phyloP scores from a whole-genome alignment of 2,113 vertebrate species.

The Apus apus region DNA sequence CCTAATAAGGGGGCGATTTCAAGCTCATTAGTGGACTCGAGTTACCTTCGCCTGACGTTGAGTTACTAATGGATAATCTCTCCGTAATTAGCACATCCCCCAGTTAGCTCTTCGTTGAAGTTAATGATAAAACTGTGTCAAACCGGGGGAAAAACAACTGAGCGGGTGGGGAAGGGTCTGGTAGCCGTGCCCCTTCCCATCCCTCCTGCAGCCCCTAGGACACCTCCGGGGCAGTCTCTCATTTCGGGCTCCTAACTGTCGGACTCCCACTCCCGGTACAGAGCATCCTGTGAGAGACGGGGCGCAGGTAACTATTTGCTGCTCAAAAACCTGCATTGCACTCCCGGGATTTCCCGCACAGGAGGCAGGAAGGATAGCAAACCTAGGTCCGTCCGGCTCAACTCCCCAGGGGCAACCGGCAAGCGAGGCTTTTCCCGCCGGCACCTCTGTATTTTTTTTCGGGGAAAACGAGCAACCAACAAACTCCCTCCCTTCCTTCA shows the following conservation, averaged over 20 bases:
- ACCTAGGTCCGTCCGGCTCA: not conserved
- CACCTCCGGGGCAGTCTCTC: not conserved
- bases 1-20: not conserved
- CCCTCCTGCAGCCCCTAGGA: too few species aligned
- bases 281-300: not conserved
- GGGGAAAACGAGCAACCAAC: not conserved
- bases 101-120: not conserved
- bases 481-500: too few species aligned
- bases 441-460: not conserved
- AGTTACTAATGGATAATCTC: not conserved
- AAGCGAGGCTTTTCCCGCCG: not conserved
- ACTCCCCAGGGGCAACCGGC: not conserved
- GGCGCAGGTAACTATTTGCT: not conserved
- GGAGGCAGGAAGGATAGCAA: not conserved
- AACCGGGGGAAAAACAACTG: not conserved
- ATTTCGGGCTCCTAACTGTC: not conserved
- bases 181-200: not conserved
- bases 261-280: not conserved
- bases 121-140: not conserved
- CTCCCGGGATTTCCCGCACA: not conserved
- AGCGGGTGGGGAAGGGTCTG: accelerated
- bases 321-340: not conserved
- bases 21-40: not conserved
- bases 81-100: not conserved
- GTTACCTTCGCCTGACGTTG: not conserved